Evolutionary conservation across 2,888 invertebrate species (phyloP), one percentile per base, ranked within the genome.

Genomic region (Agrilus mali): DNA sequence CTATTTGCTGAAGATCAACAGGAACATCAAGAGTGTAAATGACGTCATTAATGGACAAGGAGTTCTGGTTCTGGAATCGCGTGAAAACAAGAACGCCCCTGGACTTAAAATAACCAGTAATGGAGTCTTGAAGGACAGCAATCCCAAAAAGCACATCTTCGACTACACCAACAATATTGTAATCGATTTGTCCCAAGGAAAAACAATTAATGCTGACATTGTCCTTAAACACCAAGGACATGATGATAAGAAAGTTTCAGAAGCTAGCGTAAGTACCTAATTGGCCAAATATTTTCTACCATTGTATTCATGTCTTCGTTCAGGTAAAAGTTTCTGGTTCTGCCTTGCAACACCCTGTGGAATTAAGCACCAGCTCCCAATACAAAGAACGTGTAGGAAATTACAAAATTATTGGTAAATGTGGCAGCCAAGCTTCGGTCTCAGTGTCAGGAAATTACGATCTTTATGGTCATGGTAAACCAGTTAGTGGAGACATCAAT

Each of bases 171-270:
- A 65, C 14, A 65, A 65, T 15, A 8, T 74, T 1, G 58, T 63
- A 1, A 71, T 66, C 22, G 66, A 70, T 2, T 60, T 70, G 20
- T 61, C 61, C n/a, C 66, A 71, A 13, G 73, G 72, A 1, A 65
- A 72, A 44, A 70, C 69, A 42, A 38, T 71, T 0, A 65, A 70
- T 20, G 17, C 67, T 0, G 61, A 61, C 15, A 40, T 68, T 7
- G 46, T 49, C 1, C 16, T 68, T 0, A 73, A 73, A 44, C 65
- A 71, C 15, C 41, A 60, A 3, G 54, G 57, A 1, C 61, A 64
- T 12, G 63, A 57, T 2, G 56, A 60, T 10, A 59, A 59, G 20
- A 52, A 36, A n/a, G 55, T 54, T 14, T 4, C 59, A 1, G 53
- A 53, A 8, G n/a, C 56, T 3, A 50, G 56, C 10, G 37, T 61